These are phyloP conservation scores for Erannis defoliaria DNA, from an alignment of 2,888 invertebrate genomes.

Conservation along the genomic window DNA sequence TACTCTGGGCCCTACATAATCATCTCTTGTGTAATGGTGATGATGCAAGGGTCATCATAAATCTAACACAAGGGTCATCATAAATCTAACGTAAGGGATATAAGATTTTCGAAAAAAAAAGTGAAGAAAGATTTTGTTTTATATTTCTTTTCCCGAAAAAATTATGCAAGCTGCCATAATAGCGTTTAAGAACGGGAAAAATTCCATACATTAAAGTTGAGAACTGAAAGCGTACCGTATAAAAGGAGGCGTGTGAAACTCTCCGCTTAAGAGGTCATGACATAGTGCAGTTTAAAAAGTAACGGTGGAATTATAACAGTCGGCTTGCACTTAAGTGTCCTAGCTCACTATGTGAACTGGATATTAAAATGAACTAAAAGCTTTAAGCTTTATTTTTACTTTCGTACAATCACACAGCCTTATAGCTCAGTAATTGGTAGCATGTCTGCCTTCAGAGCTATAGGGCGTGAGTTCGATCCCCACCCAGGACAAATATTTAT, in stretches of 20 bases:
- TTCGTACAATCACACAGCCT: too few species aligned
- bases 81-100: too few species aligned
- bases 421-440: too few species aligned
- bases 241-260: conserved; percentile 32
- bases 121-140: not conserved
- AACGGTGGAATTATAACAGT: conserved; percentile 25
- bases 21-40: too few species aligned
- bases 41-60: too few species aligned
- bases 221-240: conserved; percentile 27
- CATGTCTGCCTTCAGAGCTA: too few species aligned
- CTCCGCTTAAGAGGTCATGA: conserved; percentile 34
- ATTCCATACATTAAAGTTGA: conserved; percentile 18
- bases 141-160: not conserved
- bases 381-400: not conserved
- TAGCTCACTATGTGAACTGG: conserved; percentile 10
- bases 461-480: too few species aligned
- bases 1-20: too few species aligned
- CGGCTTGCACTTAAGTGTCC: conserved; percentile 13
- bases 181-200: conserved; percentile 13
- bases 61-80: too few species aligned
- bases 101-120: not conserved
- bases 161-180: conserved; percentile 4
- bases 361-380: not conserved
- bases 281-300: conserved; percentile 34
- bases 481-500: too few species aligned